A percentile compares a stretch with the other conserved stretches of the same genome.
These are phyloP conservation scores for Otis tarda DNA, from an alignment of 2,113 vertebrate species.

Conservation along the genomic window DNA sequence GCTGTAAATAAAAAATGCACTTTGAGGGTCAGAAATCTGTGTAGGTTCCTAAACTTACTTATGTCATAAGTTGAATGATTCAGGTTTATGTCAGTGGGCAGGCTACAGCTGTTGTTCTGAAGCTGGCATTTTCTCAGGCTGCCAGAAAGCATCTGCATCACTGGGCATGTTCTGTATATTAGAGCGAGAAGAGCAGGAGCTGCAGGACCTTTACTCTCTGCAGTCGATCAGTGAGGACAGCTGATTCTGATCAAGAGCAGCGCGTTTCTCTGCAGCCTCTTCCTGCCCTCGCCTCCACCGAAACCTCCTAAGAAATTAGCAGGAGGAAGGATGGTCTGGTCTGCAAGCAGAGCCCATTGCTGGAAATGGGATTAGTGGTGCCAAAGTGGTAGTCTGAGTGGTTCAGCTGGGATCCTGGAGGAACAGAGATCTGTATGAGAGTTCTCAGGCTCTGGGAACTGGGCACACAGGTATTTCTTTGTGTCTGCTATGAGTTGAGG, in stretches of 20 bases:
- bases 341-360: background rate
- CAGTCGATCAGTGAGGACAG: conserved; percentile 55
- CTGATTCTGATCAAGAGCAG: conserved; percentile 43
- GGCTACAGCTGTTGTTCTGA: conserved; percentile 58
- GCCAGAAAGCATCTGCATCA: conserved; percentile 69
- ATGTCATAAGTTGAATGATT: conserved; percentile 49
- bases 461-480: conserved; percentile 65
- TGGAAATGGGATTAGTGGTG: background rate
- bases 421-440: background rate
- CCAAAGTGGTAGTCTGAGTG: background rate
- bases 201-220: conserved; percentile 64
- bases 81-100: conserved; percentile 61
- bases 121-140: conserved; percentile 65
- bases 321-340: background rate
- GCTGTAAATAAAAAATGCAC: background rate
- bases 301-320: background rate
- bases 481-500: background rate
- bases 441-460: background rate
- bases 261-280: conserved; percentile 23
- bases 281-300: background rate
- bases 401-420: background rate
- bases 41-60: conserved; percentile 14
- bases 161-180: conserved; percentile 40
- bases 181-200: conserved; percentile 60
- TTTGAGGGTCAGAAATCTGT: background rate